Conservation (phyloP, 2,888 invertebrate genomes). For the Caenorhabditis sinica region DNA sequence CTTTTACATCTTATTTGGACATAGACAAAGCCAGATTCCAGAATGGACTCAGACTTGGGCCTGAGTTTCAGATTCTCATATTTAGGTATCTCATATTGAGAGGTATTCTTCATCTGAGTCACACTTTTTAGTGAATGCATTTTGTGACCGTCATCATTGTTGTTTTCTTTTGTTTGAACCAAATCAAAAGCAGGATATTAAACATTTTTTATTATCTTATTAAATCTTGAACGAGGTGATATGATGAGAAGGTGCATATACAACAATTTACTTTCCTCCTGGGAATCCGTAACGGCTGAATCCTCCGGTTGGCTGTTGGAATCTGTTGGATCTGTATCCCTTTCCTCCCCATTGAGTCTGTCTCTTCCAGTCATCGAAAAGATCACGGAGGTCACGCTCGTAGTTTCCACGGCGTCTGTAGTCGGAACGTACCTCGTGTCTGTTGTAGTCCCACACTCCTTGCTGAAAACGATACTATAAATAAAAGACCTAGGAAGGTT, state of each 20-base stretch:
- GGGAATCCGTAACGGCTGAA: constrained; percentile 61
- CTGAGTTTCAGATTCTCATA: no score
- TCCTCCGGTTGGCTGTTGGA: constrained; percentile 51
- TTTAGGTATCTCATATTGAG: no score
- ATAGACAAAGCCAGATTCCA: no score
- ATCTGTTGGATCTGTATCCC: constrained; percentile 61
- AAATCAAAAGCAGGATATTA: no score
- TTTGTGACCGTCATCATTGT: no score
- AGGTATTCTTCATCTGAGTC: no score
- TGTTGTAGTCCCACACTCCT: constrained; percentile 62
- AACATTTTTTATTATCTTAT: no score
- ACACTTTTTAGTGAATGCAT: no score
- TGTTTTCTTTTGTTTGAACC: no score
- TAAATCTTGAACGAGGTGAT: not conserved
- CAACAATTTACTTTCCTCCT: constrained; percentile 36
- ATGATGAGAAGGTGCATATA: not conserved
- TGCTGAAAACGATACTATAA: constrained; percentile 32
- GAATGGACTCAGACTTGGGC: no score
- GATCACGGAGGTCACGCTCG: constrained; percentile 52
- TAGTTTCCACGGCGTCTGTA: constrained; percentile 53
- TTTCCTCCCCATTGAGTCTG: constrained; percentile 59
- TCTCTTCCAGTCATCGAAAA: constrained; percentile 63
- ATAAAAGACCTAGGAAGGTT: not conserved
- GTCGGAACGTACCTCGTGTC: constrained; percentile 31
- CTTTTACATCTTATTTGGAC: no score